phyloP scores from a whole-genome alignment of 2,113 vertebrate genomes.

The Motacilla tschutschensis region DNA sequence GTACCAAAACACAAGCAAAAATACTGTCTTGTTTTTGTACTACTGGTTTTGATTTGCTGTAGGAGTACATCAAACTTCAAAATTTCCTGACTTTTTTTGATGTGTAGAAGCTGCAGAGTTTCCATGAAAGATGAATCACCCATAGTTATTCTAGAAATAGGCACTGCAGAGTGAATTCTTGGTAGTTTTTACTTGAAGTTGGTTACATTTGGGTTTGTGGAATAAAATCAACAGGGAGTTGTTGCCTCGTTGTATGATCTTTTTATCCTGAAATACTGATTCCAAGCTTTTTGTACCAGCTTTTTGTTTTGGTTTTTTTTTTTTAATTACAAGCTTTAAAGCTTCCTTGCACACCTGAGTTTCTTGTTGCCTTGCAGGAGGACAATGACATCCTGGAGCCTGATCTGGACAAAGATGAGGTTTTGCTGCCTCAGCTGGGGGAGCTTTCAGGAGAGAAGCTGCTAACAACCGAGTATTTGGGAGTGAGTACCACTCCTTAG shows the following conservation, averaged over 20 bases:
- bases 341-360: neutral
- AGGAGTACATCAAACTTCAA: neutral
- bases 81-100: neutral
- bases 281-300: neutral
- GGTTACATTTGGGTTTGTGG: neutral
- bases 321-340: neutral
- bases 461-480: conserved; percentile 92
- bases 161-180: neutral
- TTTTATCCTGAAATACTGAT: neutral
- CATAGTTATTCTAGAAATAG: neutral
- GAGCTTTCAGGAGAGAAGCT: conserved; percentile 92
- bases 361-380: conserved; percentile 60
- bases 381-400: conserved; percentile 86
- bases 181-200: neutral
- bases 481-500: conserved; percentile 73
- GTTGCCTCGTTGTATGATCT: neutral
- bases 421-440: conserved; percentile 83
- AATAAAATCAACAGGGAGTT: neutral
- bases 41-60: neutral
- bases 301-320: neutral
- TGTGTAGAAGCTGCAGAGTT: neutral
- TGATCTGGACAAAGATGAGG: conserved; percentile 88
- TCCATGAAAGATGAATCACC: neutral
- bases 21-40: neutral
- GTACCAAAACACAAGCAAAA: neutral